A percentile compares a stretch with the other conserved stretches of the same genome.
Evolutionary conservation across 2,797 vertebrate species (phyloP).

Genomic region (Poecilia wingei): DNA sequence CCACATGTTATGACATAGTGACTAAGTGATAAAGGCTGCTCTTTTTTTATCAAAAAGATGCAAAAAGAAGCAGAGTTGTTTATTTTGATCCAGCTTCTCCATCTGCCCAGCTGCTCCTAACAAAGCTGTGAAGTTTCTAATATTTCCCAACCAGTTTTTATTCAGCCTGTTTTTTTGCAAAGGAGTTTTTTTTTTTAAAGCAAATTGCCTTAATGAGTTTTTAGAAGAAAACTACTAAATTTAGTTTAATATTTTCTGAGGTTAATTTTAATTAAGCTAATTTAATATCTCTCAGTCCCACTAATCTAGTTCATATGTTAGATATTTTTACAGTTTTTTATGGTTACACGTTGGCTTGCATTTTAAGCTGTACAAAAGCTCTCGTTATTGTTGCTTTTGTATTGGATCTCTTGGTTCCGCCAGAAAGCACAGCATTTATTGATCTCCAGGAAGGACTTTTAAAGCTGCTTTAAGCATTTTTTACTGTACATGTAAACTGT

Average conservation of each 20-base stretch:
- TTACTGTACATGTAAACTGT: conserved; percentile 26
- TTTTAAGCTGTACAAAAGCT: conserved; percentile 21
- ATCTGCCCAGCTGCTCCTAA: conserved; percentile 34
- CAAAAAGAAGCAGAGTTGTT: conserved; percentile 9
- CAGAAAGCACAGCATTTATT: conserved; percentile 17
- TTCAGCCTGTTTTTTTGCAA: conserved; percentile 30
- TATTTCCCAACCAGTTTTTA: conserved; percentile 21
- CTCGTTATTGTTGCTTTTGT: neutral
- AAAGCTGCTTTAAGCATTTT: conserved; percentile 32
- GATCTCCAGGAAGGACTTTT: neutral
- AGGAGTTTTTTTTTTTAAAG: conserved; percentile 33
- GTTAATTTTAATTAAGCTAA: neutral
- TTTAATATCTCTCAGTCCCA: conserved; percentile 2
- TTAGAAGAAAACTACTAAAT: conserved; percentile 44
- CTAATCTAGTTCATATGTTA: conserved; percentile 7
- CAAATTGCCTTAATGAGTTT: conserved; percentile 72
- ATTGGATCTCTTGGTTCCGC: conserved; percentile 10
- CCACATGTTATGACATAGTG: conserved; percentile 19
- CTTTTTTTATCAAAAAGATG: conserved; percentile 36
- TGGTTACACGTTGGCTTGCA: conserved; percentile 25
- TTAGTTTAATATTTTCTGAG: neutral
- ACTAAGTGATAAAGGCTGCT: conserved; percentile 14
- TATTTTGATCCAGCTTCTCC: conserved; percentile 10
- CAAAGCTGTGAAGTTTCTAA: conserved; percentile 48
- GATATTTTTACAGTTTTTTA: neutral